Percentiles rank a stretch among this genome's conserved stretches.
Evolutionary conservation across 2,888 invertebrate species (phyloP).

Genomic region (Nomada lathburiana): DNA sequence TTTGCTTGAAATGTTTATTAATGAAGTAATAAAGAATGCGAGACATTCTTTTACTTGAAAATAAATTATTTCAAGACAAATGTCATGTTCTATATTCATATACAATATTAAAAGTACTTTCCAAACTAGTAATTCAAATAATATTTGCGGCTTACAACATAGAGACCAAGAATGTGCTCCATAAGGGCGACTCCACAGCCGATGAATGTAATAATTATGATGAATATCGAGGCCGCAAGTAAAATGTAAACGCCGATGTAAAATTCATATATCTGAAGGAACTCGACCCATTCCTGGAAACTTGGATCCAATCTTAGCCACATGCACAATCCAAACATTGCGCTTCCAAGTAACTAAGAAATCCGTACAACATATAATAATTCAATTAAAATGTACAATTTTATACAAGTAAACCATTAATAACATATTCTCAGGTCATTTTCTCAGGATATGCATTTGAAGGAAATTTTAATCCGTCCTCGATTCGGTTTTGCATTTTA

Average conservation of each 20-base stretch:
- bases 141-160: slow-evolving; percentile 87
- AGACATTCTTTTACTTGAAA: neutral
- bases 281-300: slow-evolving; percentile 92
- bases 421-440: neutral
- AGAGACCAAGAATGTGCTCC: slow-evolving; percentile 89
- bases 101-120: neutral
- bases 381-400: neutral
- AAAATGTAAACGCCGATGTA: slow-evolving; percentile 94
- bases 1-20: too few species aligned
- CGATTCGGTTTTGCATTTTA: neutral
- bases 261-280: slow-evolving; percentile 90
- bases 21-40: too few species aligned
- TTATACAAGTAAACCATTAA: neutral
- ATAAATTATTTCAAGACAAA: neutral
- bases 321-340: slow-evolving; percentile 91
- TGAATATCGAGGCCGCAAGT: slow-evolving; percentile 89
- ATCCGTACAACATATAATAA: neutral
- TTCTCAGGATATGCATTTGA: neutral
- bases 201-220: slow-evolving; percentile 91
- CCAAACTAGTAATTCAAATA: neutral
- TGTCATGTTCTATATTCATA: neutral
- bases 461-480: neutral
- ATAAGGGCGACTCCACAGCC: slow-evolving; percentile 94
- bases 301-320: slow-evolving; percentile 94
- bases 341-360: slow-evolving; percentile 89